Percentiles rank a stretch among this genome's conserved stretches.
Conservation (phyloP, 2,797 vertebrate species). For the Hapalemur alaotrensis region DNA sequence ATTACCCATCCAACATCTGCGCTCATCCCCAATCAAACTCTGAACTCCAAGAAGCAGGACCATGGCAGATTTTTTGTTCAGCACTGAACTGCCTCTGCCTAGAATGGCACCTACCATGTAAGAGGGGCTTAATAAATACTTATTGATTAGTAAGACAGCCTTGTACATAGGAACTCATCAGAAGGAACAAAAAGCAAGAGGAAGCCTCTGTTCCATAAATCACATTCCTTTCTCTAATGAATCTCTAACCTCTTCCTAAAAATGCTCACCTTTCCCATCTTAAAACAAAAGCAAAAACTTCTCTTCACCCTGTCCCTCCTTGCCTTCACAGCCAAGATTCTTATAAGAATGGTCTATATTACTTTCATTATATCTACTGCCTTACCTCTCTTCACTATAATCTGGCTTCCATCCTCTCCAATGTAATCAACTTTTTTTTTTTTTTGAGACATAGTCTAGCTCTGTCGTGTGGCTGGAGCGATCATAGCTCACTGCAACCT, state of each 20-base stretch:
- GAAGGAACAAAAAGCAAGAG: slow-evolving; percentile 11
- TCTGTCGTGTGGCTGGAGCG: background rate
- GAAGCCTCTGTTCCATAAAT: slow-evolving; percentile 12
- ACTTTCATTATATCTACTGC: background rate
- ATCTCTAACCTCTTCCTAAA: slow-evolving; percentile 4
- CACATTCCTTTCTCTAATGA: background rate
- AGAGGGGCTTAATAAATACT: background rate
- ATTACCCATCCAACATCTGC: background rate
- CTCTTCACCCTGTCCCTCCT: background rate
- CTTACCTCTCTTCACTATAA: background rate
- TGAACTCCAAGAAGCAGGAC: background rate
- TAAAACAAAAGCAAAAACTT: slow-evolving; percentile 41
- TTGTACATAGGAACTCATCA: background rate
- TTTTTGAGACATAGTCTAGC: background rate
- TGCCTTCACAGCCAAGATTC: background rate
- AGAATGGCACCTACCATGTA: background rate
- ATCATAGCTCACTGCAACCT: background rate
- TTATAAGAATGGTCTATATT: background rate
- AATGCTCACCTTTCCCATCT: background rate
- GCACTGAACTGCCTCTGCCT: background rate
- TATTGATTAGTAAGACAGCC: background rate
- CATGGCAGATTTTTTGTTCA: background rate
- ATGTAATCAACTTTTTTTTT: background rate
- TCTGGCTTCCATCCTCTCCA: slow-evolving; percentile 5
- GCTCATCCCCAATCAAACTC: background rate